Evolutionary conservation across 1,140 invertebrate genomes (phyloP), one percentile per base, ranked within the genome.

Genomic region (Formica exsecta): DNA sequence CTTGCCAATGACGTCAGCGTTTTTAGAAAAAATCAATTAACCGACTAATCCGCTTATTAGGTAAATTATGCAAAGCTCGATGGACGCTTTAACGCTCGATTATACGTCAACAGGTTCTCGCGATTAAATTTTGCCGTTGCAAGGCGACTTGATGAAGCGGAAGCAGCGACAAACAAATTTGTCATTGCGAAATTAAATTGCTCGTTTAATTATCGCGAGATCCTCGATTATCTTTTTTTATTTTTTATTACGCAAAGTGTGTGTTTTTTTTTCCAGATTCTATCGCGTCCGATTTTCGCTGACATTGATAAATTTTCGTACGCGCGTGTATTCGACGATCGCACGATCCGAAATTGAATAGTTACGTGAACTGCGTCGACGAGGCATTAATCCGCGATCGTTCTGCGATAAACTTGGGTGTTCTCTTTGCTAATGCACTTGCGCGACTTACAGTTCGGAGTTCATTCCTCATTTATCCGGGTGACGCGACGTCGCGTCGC

Each of bases 401-500:
- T 57, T 48, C 29, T 36, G 29, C 62, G 36, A 68, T 62, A 79
- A 85, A 85, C 61, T 66, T 73, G 19, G 79, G 6, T 57, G 79
- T 59, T 61, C 73, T 44, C 48, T 80, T 62, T 25, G 22, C 59
- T 85, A 75, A 76, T 66, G 61, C 83, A 59, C 84, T 80, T 3
- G 62, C n/a, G n/a, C 38, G 59, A 76, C 62, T 48, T 76, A 44
- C 61, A 51, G 38, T 48, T 77, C 73, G 81, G 25, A 74, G 79
- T 83, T 83, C 79, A 83, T 83, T 83, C 79, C 59, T 83, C 79
- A 83, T 81, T 81, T 81, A 81, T 70, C 29, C 79, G 61, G 38
- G 79, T 54, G 68, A 73, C 65, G 79, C 68, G 79, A 83, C 68
- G 61, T 74, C 68, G 51, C 68, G 61, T 74, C 68, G 51, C 25